Percentiles rank a stretch among this genome's conserved stretches.
Conservation (phyloP, 1,140 invertebrate species). For the Drepana arcuata region DNA sequence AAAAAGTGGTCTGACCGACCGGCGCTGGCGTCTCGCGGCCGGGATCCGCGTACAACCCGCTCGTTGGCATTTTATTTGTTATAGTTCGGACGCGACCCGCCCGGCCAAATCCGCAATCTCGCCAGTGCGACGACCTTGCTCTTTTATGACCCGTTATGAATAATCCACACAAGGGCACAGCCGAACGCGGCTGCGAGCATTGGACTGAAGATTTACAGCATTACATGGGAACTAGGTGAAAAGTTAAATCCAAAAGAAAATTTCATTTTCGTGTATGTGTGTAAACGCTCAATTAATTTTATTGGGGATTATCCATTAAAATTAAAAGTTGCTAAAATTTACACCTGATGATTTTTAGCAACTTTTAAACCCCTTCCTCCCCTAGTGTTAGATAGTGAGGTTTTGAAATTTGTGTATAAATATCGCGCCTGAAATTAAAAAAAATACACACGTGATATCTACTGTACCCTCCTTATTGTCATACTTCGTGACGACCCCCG, state of each 20-base stretch:
- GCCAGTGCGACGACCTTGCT: conserved; percentile 47
- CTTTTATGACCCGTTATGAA: conserved; percentile 32
- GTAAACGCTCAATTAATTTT: not conserved
- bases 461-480: too few relatives aligned
- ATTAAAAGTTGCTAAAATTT: not conserved
- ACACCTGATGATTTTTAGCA: too few relatives aligned
- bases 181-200: conserved; percentile 3
- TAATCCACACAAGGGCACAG: conserved; percentile 20
- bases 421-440: too few relatives aligned
- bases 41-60: conserved; percentile 44
- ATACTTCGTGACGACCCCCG: too few relatives aligned
- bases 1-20: conserved; percentile 14
- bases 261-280: not conserved
- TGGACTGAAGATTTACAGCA: conserved; percentile 1
- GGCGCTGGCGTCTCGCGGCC: conserved; percentile 2
- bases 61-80: conserved; percentile 27
- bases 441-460: too few relatives aligned
- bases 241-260: not conserved
- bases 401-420: too few relatives aligned
- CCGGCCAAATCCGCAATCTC: conserved; percentile 45
- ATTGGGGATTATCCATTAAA: not conserved
- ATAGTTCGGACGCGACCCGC: conserved; percentile 11
- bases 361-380: too few relatives aligned
- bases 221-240: not conserved
- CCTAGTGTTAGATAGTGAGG: too few relatives aligned